A percentile compares a stretch with the other conserved stretches of the same genome.
phyloP scores from a whole-genome alignment of 53 echinoderm and acorn worm species.

The Echinarachnius parma region DNA sequence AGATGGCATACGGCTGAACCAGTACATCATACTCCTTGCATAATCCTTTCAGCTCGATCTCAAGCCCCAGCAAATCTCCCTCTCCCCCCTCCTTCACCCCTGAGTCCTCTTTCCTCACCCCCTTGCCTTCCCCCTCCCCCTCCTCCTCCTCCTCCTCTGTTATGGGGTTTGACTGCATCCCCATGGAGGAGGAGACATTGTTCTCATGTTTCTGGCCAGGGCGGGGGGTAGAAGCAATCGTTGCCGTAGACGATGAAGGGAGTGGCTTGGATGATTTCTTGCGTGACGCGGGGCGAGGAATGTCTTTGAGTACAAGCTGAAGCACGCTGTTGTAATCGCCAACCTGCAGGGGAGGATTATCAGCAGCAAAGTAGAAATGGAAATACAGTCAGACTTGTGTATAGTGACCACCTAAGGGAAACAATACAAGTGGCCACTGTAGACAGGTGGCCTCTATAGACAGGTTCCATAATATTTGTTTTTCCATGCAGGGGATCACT shows the following conservation, averaged over 20 bases:
- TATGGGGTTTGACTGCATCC: background rate
- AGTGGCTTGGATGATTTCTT: conserved; percentile 16
- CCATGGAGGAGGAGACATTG: no score
- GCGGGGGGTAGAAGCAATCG: conserved; percentile 1
- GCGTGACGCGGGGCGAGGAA: conserved; percentile 39
- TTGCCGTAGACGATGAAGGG: background rate
- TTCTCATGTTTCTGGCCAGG: no score
- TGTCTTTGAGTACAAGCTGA: conserved; percentile 57
- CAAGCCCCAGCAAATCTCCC: conserved; percentile 64
- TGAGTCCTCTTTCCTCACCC: conserved; percentile 18
- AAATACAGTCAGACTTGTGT: no score
- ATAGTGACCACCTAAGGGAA: no score
- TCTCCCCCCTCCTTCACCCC: conserved; percentile 30
- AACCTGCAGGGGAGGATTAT: conserved; percentile 31
- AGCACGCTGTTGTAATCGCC: conserved; percentile 54
- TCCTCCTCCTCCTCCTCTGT: background rate
- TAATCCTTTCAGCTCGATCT: conserved; percentile 82
- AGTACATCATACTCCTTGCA: conserved; percentile 74
- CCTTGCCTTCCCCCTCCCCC: background rate
- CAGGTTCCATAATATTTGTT: no score
- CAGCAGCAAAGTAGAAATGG: no score
- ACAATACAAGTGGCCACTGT: no score
- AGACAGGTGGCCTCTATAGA: no score
- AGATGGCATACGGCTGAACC: conserved; percentile 85
- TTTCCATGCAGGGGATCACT: no score